phyloP scores from a whole-genome alignment of 2,888 invertebrate genomes.

The Eustalomyia histrio region DNA sequence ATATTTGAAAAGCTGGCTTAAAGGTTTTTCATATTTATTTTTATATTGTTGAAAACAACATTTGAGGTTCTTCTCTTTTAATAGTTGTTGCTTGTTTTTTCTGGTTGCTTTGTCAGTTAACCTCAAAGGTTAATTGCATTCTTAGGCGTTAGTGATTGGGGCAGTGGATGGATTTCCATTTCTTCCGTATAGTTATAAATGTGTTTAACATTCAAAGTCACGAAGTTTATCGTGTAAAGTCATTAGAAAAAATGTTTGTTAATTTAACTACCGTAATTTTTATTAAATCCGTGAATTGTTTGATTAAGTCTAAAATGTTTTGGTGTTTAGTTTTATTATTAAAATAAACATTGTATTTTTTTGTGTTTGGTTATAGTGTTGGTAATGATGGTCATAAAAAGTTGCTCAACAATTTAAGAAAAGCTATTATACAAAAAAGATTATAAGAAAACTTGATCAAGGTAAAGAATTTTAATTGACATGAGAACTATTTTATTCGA shows the following conservation, averaged over 20 bases:
- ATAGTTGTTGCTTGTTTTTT: constrained; percentile 28
- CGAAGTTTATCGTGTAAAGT: constrained; percentile 65
- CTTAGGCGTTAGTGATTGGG: constrained; percentile 46
- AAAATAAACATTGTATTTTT: background rate
- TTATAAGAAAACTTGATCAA: constrained; percentile 6
- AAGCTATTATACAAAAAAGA: constrained; percentile 1
- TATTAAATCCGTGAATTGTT: constrained; percentile 34
- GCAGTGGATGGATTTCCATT: background rate
- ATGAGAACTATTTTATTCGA: background rate
- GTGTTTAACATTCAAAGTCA: constrained; percentile 50
- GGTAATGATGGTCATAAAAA: background rate
- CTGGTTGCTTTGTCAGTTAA: constrained; percentile 46
- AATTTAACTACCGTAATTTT: constrained; percentile 62
- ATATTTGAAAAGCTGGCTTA: background rate
- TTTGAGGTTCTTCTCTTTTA: constrained; percentile 13
- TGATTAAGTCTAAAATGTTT: constrained; percentile 15
- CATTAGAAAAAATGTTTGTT: constrained; percentile 61
- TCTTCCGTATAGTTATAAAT: background rate
- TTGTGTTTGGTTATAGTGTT: background rate
- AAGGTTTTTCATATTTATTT: too few species aligned
- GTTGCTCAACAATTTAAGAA: background rate
- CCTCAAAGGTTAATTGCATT: constrained; percentile 65
- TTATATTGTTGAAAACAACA: constrained; percentile 12
- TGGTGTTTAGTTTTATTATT: background rate
- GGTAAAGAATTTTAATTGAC: background rate